Evolutionary conservation across 2,888 invertebrate genomes (phyloP), one percentile per base, ranked within the genome.

Genomic region (Hypsopygia costalis): DNA sequence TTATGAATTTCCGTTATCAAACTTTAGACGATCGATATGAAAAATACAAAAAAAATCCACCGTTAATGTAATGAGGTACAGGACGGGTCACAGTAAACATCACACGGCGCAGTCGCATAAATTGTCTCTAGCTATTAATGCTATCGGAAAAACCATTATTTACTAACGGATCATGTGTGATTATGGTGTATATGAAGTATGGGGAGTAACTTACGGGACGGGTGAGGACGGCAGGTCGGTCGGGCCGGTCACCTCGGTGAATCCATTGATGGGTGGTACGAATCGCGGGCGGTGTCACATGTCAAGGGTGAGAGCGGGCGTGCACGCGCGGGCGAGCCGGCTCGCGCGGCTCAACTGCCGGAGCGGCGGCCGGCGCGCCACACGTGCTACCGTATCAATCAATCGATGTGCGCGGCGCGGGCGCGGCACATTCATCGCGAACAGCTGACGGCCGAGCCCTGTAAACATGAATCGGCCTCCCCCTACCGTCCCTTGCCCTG

Each of bases 361-460:
- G 12, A 25, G 6, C 25, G 20, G 36, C 22, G 16, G 10, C 20
- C 29, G 35, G 35, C 10, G 6, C n/a, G 21, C 62, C 72, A 69
- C 69, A 69, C 66, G 57, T 54, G 58, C 67, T 66, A 72, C 78
- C 78, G 80, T 83, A 80, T 80, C 81, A 81, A 76, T 82, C 85
- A 85, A 87, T 86, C 83, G 83, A 83, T 83, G 83, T 65, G 73
- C 62, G 61, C 58, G 58, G 58, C 56, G 51, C 59, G 75, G 67
- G 81, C 80, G 80, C 80, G 78, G 67, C 76, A 76, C 86, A 85
- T 85, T 86, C 85, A 85, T 79, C 75, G 75, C 62, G 75, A 87
- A 86, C 87, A 87, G 87, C 87, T 87, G 87, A 86, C 87, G 81
- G 73, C 69, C 25, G 25, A 25, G 25, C 25, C 71, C 79, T 74